A percentile compares a stretch with the other conserved stretches of the same genome.
Evolutionary conservation across 2,113 vertebrate species (phyloP).

Genomic region (Vicugna pacos): DNA sequence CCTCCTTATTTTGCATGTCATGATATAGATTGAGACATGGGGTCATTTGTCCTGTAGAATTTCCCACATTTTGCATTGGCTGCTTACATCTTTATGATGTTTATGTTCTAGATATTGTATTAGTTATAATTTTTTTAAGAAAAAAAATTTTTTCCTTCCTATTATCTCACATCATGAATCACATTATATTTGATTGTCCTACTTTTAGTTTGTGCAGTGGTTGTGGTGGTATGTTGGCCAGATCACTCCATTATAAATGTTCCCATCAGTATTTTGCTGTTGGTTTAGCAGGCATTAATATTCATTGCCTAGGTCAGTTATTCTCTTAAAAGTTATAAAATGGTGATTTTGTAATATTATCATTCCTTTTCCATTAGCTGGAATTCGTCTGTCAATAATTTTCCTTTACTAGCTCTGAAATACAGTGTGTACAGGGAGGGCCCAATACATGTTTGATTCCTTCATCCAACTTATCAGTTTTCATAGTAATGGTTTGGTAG

Average conservation of each 20-base stretch:
- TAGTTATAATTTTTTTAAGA: conserved; percentile 18
- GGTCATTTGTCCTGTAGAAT: neutral
- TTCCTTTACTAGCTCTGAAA: neutral
- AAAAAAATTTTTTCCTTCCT: neutral
- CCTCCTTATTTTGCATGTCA: neutral
- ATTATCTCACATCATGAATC: neutral
- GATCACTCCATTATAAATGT: neutral
- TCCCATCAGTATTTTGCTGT: neutral
- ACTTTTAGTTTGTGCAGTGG: neutral
- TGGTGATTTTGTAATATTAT: conserved; percentile 19
- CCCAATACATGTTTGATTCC: neutral
- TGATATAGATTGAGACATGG: neutral
- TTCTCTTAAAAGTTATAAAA: conserved; percentile 19
- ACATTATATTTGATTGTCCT: neutral
- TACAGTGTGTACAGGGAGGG: neutral
- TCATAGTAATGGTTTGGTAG: neutral
- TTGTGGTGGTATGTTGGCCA: neutral
- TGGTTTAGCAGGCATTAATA: neutral
- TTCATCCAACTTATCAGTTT: neutral
- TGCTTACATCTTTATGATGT: neutral
- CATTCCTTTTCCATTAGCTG: conserved; percentile 14
- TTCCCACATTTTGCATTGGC: neutral
- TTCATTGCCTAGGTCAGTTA: neutral
- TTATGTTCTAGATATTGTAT: neutral
- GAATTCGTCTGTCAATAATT: conserved; percentile 38